Base-by-base conservation (phyloP, 2,888 invertebrate species). In the Lathronympha strigana region DNA sequence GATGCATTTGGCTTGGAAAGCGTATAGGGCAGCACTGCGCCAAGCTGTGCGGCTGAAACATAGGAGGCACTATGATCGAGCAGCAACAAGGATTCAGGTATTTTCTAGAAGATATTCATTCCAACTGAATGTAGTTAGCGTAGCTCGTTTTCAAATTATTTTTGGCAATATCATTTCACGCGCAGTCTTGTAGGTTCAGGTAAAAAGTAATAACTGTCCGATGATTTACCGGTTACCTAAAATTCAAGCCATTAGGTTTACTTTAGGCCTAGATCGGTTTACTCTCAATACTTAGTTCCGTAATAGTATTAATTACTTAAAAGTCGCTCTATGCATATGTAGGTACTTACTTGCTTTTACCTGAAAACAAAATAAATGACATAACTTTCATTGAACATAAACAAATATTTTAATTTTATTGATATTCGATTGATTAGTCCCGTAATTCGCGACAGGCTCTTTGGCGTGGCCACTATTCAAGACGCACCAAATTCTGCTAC, bases 391-490 rank as follows among this genome's bases (percentile, higher is more conserved):
- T 25, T 25, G 6, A 25, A 25, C 6, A 25, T 25, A 25, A 3
- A 25, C 4, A 4, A 25, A 4, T 25, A 25, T 25, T 4, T 25
- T 25, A 6, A 6, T 25, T 25, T 25, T 1, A 33, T 33, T 33
- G 28, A 28, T 33, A 31, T 17, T 51, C 1, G 0, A 51, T 6
- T 19, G 11, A 31, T 51, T 2, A 19, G 1, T 17, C 8, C 2
- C 31, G 33, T 33, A 5, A 17, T 63, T 51, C 17, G 15, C 23
- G 61, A n/a, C 75, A 88, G 92, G 85, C 90, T 31, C 67, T 87
- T 8, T 91, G 88, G 84, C 88, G 90, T 17, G 91, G 91, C 17
- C 84, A 90, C 73, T 76, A 74, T 73, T 90, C 91, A 58, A 85
- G 92, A 73, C 77, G 82, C 9, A 85, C 78, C 0, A 86, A 87